Base-by-base conservation (phyloP, 1,140 invertebrate species). In the Hycleus cichorii region DNA sequence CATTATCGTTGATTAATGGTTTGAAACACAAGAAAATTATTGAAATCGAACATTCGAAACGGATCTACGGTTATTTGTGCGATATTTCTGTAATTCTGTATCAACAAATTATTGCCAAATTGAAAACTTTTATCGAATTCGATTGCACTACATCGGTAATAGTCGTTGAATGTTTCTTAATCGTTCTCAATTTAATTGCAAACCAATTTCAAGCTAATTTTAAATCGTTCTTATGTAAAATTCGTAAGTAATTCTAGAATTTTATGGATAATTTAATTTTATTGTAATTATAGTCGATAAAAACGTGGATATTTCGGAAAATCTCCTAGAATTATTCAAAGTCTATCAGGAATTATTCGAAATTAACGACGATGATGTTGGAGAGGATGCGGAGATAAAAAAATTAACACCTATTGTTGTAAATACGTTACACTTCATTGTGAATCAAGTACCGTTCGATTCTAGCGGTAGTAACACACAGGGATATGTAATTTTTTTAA, bases 121-220 rank as follows among this genome's bases (percentile, higher is more conserved):
- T 80, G 7, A 62, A 74, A 3, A 65, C 73, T n/a, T 67, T 76
- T 9, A 55, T 65, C 5, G 66, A 75, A 46, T 77, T 80, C 53
- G 76, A 82, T 62, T 60, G 74, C 54, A 64, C 70, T 26, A 72
- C 73, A 4, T 72, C 77, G 0, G 60, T 73, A 40, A 54, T 77
- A 7, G 74, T 76, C 10, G 57, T 79, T 10, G 78, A 83, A 64
- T 83, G 79, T 60, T 84, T 83, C 48, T 73, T 77, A 51, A 73
- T 80, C 60, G 77, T 81, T 45, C 70, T 78, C 24, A 69, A 67
- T 39, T 68, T 79, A n/a, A 73, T 81, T 2, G 76, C 75, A 56
- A 70, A 69, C 3, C 63, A 68, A 4, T 75, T 76, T 56, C 58
- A 67, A 1, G 71, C 70, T 5, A 75, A 78, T 49, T 72, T 83